These are phyloP conservation scores for Microtus richardsoni DNA, from an alignment of 2,113 vertebrate species.

Conservation along the genomic window DNA sequence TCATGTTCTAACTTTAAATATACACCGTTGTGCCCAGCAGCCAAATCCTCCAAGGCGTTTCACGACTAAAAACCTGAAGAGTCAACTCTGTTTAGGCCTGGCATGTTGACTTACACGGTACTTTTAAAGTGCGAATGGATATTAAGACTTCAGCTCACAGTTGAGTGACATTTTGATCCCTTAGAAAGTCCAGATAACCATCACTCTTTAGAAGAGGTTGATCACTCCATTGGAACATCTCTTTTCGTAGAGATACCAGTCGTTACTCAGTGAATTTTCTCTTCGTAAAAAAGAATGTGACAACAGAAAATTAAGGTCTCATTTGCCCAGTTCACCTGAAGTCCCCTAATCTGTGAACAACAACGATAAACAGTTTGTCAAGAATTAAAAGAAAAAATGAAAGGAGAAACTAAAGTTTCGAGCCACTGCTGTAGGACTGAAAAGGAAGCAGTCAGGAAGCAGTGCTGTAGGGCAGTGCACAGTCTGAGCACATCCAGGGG, in stretches of 20 bases:
- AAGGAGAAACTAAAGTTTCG: background rate
- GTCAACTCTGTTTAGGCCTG: background rate
- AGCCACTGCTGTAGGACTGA: background rate
- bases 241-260: background rate
- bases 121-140: conserved; percentile 38
- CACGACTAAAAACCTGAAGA: conserved; percentile 20
- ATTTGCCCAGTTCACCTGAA: background rate
- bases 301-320: background rate
- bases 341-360: background rate
- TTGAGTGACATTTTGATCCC: background rate
- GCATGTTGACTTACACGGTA: background rate
- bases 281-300: conserved; percentile 28
- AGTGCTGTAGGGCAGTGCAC: background rate
- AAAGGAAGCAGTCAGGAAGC: background rate
- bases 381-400: background rate
- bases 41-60: background rate
- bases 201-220: conserved; percentile 10
- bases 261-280: conserved; percentile 38
- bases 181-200: conserved; percentile 43
- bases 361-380: background rate
- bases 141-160: background rate
- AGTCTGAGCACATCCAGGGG: background rate
- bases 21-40: background rate
- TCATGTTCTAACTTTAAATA: background rate
- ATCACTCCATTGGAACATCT: background rate